Conservation (phyloP, 35 echinoderm and acorn worm genomes). For the Amphiura filiformis region DNA sequence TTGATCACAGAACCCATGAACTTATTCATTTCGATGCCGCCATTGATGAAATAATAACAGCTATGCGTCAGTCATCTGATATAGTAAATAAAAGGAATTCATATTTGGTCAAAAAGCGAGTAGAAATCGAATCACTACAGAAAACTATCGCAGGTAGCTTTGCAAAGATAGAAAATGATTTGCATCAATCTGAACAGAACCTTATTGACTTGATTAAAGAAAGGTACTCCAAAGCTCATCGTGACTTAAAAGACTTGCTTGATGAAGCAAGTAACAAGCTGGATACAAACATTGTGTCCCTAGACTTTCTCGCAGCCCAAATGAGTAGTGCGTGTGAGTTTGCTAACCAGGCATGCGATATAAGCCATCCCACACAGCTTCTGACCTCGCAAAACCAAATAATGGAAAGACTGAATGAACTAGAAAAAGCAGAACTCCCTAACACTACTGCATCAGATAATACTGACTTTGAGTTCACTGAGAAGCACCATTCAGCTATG, state of each 20-base stretch:
- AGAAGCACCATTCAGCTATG: background rate
- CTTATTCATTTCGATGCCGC: background rate
- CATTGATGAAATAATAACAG: background rate
- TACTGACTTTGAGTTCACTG: background rate
- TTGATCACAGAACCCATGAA: background rate
- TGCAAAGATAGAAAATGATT: background rate
- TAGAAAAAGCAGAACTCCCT: background rate
- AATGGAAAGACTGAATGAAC: background rate
- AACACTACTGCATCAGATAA: background rate
- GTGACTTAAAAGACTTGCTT: background rate
- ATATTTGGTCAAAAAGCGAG: background rate
- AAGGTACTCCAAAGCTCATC: background rate
- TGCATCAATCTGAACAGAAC: background rate
- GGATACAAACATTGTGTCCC: background rate
- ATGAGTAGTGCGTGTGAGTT: conserved; percentile 10
- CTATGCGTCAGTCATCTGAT: background rate
- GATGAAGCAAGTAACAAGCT: background rate
- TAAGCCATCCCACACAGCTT: background rate
- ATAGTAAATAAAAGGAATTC: background rate
- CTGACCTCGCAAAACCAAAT: conserved; percentile 5
- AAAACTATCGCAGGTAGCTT: background rate
- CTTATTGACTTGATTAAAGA: background rate
- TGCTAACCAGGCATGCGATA: conserved; percentile 5
- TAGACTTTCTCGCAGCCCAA: background rate
- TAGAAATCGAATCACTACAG: background rate